A percentile compares a stretch with the other conserved stretches of the same genome.
These are phyloP conservation scores for Ichneumon xanthorius DNA, from an alignment of 2,888 invertebrate genomes.

Conservation along the genomic window DNA sequence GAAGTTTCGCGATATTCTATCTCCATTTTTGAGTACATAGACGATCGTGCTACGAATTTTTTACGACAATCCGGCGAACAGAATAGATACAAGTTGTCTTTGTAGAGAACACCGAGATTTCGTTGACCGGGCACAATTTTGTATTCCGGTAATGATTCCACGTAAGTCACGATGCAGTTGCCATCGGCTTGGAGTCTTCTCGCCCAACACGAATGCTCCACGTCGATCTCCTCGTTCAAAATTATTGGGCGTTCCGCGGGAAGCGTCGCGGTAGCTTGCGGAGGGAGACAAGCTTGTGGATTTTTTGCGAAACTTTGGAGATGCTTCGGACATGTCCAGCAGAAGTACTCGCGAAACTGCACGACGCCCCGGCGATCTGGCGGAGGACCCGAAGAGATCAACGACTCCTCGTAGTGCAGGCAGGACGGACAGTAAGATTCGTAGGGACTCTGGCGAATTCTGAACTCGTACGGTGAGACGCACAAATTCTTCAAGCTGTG, in stretches of 20 bases:
- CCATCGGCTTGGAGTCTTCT: constrained; percentile 86
- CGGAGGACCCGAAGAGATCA: constrained; percentile 84
- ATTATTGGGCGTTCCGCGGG: constrained; percentile 86
- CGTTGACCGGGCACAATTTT: constrained; percentile 84
- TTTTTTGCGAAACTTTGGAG: constrained; percentile 84
- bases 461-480: constrained; percentile 87
- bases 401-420: constrained; percentile 81
- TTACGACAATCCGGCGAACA: constrained; percentile 86
- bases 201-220: constrained; percentile 83
- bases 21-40: constrained; percentile 85
- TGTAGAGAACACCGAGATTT: constrained; percentile 85
- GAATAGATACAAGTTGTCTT: constrained; percentile 86
- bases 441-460: constrained; percentile 85
- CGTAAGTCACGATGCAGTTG: constrained; percentile 88
- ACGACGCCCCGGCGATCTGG: constrained; percentile 87
- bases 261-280: constrained; percentile 79
- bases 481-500: constrained; percentile 86
- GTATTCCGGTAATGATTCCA: constrained; percentile 86
- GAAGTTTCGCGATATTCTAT: constrained; percentile 83
- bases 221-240: constrained; percentile 77
- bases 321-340: constrained; percentile 88
- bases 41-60: constrained; percentile 86
- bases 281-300: constrained; percentile 85
- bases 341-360: constrained; percentile 86
- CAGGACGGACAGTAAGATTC: constrained; percentile 88